Base-by-base conservation (phyloP, 1,140 invertebrate species). In the Diprion similis region DNA sequence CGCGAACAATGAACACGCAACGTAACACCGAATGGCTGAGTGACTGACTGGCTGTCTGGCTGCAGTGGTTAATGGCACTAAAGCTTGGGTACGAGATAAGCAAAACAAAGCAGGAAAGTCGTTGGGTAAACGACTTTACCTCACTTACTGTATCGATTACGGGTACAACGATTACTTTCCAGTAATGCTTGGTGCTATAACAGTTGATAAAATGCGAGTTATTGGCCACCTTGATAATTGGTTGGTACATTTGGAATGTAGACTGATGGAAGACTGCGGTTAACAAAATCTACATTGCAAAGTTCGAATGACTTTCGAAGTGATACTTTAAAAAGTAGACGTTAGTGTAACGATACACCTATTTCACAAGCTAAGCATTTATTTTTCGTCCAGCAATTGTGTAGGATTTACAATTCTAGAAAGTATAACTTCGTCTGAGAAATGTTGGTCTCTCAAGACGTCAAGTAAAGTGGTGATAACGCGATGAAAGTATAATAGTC, bases 91-190 rank as follows among this genome's bases (percentile, higher is more conserved):
- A 59, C 51, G 51, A 59, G 51, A 59, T 59, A 59, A 59, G 51
- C 51, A 59, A 59, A 59, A 9, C 51, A 59, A 59, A 59, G 24
- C 24, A 37, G 51, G 51, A 15, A 17, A 59, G 11, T 59, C 51
- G 51, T 59, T 15, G 51, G n/a, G 51, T 59, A 59, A 59, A 59
- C 51, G 51, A 59, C 51, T 59, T 59, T 59, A 13, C 51, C 51
- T 59, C 9, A 9, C 51, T 59, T 59, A 9, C 51, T 4, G 11
- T 59, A 59, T 59, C 51, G 51, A 59, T 59, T 59, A 13, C 9
- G n/a, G 7, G 6, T 59, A 59, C 24, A 37, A 15, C 0, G 9
- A 59, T 59, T 59, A 59, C 51, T 59, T 59, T 13, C 51, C 11
- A 17, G 51, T 59, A 59, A 37, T 37, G 6, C 24, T 37, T 6